Conservation (phyloP, 2,888 invertebrate species). For the Brenthis hecate region DNA sequence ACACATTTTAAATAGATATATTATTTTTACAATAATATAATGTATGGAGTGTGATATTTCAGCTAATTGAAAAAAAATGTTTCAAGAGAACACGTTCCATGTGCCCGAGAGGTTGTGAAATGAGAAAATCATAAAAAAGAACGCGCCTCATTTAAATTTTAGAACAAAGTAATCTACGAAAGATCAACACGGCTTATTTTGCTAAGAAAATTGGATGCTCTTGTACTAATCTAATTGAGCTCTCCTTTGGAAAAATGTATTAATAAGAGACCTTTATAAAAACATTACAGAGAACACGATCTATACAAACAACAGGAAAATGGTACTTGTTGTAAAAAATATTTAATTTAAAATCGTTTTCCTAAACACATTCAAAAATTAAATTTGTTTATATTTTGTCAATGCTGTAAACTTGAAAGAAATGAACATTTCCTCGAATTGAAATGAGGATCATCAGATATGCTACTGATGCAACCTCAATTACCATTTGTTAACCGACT, state of each 20-base stretch:
- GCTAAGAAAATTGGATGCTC: conserved; percentile 27
- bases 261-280: conserved; percentile 2
- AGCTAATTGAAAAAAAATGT: conserved; percentile 2
- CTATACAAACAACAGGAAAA: conserved; percentile 4
- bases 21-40: too few species aligned
- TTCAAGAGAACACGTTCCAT: neutral
- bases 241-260: conserved; percentile 11
- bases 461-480: too few species aligned
- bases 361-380: neutral
- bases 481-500: too few species aligned
- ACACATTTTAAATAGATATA: too few species aligned
- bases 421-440: too few species aligned
- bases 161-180: conserved; percentile 32
- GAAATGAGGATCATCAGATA: too few species aligned
- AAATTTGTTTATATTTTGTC: too few species aligned
- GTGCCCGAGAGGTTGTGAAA: conserved; percentile 7
- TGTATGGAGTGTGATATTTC: neutral
- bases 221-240: conserved; percentile 11
- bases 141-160: conserved; percentile 30
- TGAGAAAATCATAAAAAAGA: conserved; percentile 27
- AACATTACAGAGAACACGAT: conserved; percentile 4
- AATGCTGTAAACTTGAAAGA: too few species aligned
- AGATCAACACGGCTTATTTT: conserved; percentile 36
- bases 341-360: neutral
- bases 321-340: neutral